Evolutionary conservation across 2,888 invertebrate species (phyloP), one percentile per base, ranked within the genome.

Genomic region (Cetonia aurata): DNA sequence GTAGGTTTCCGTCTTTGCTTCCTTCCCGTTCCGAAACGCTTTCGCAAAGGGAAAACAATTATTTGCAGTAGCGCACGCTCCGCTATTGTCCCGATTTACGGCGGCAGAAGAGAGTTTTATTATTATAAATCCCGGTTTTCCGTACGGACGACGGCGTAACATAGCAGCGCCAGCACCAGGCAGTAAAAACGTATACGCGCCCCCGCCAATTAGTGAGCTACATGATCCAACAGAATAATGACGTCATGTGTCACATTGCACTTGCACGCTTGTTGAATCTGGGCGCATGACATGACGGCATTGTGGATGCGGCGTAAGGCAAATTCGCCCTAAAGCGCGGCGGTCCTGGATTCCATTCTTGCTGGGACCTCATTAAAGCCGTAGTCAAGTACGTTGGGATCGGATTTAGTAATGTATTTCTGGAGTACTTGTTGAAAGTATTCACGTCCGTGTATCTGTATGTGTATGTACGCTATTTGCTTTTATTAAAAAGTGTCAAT

Each of bases 231-330:
- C 62, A 77, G 79, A 82, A 83, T 83, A 83, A 84, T 83, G 83
- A 83, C 81, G 82, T 82, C 83, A 82, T 82, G 83, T 83, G 83
- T 83, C 83, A 81, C 80, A 79, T 82, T 82, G 81, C 81, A 83
- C 83, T 83, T 83, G 83, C 81, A 82, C 80, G 81, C 80, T 81
- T 79, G 79, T 81, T 80, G 80, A 80, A 79, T 78, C 77, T 75
- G 74, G 75, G 75, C 73, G 76, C 76, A 75, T 74, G 73, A 74
- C 73, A 65, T 65, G 62, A 65, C 50, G 62, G 48, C 37, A 65
- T 65, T 65, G 62, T 65, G 62, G 48, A 65, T 65, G 31, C 50
- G 48, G 37, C 62, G 52, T 41, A 65, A 41, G 50, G 62, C 50
- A 65, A 17, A 37, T 50, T 50, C 50, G 37, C 37, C n/a, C 62